A percentile compares a stretch with the other conserved stretches of the same genome.
Evolutionary conservation across 1,140 invertebrate species (phyloP).

Genomic region (Sarcophaga peregrina): DNA sequence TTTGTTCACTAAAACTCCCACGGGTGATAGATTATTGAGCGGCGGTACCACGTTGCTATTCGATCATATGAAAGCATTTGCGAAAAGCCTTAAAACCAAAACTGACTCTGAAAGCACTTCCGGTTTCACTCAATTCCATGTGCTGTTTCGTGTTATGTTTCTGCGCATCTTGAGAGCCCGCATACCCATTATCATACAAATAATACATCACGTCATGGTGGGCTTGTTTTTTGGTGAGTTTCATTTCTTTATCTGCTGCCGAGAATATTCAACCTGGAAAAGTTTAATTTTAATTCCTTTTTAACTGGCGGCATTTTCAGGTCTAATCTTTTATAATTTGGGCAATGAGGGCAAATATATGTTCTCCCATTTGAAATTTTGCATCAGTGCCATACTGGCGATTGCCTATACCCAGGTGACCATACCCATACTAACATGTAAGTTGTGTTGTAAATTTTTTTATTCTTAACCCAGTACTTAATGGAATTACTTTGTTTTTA

Average conservation of each 20-base stretch:
- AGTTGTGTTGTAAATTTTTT: slow-evolving; percentile 53
- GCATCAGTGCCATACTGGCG: slow-evolving; percentile 73
- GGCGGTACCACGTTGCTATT: slow-evolving; percentile 55
- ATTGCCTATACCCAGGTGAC: slow-evolving; percentile 75
- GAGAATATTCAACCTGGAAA: background rate
- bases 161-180: slow-evolving; percentile 60
- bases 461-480: background rate
- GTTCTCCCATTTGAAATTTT: slow-evolving; percentile 76
- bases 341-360: slow-evolving; percentile 73
- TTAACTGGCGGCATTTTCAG: slow-evolving; percentile 45
- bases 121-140: slow-evolving; percentile 57
- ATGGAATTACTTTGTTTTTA: slow-evolving; percentile 47
- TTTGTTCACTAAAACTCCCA: slow-evolving; percentile 50
- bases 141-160: slow-evolving; percentile 60
- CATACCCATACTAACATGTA: slow-evolving; percentile 73
- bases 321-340: slow-evolving; percentile 71
- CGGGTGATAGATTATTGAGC: slow-evolving; percentile 54
- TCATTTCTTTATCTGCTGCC: background rate
- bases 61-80: slow-evolving; percentile 59
- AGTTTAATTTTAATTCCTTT: slow-evolving; percentile 34
- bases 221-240: slow-evolving; percentile 68
- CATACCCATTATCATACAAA: slow-evolving; percentile 71
- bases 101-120: slow-evolving; percentile 54
- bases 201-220: slow-evolving; percentile 72
- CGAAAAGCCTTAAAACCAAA: slow-evolving; percentile 49